Evolutionary conservation across 2,797 vertebrate genomes (phyloP).

Genomic region (Acestrorhynchus altus): DNA sequence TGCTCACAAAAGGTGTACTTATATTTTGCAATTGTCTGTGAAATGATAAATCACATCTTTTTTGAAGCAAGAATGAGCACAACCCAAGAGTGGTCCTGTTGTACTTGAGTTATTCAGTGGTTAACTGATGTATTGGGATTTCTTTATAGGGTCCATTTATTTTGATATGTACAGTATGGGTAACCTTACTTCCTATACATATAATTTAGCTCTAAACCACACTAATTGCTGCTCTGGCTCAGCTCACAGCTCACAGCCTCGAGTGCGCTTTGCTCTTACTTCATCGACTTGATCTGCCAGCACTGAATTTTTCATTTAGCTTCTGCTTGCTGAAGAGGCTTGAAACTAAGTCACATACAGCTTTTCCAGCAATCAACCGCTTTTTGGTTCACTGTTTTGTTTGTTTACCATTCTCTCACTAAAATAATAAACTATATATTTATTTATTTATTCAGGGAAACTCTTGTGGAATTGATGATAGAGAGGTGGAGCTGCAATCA

Average conservation of each 20-base stretch:
- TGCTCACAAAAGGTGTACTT: too few species aligned
- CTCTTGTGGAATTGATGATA: too few species aligned
- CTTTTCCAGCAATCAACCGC: background rate
- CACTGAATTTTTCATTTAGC: constrained; percentile 52
- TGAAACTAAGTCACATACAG: constrained; percentile 23
- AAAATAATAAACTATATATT: too few species aligned
- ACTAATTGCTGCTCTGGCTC: background rate
- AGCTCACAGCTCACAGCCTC: constrained; percentile 6
- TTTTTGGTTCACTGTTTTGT: background rate
- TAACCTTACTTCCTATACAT: background rate
- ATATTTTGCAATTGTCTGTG: background rate
- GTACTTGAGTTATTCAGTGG: background rate
- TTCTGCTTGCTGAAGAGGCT: constrained; percentile 55
- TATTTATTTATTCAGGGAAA: too few species aligned
- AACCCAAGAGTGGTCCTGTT: background rate
- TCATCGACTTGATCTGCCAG: constrained; percentile 51
- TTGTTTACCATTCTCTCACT: background rate
- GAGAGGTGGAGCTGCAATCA: too few species aligned
- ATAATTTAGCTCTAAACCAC: background rate
- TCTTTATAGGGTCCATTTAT: background rate
- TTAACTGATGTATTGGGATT: background rate
- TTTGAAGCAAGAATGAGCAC: background rate
- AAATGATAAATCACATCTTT: background rate
- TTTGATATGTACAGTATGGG: background rate
- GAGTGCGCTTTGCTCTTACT: background rate